Conservation (phyloP, 2,888 invertebrate genomes). For the Microctonus aethiopoides region DNA sequence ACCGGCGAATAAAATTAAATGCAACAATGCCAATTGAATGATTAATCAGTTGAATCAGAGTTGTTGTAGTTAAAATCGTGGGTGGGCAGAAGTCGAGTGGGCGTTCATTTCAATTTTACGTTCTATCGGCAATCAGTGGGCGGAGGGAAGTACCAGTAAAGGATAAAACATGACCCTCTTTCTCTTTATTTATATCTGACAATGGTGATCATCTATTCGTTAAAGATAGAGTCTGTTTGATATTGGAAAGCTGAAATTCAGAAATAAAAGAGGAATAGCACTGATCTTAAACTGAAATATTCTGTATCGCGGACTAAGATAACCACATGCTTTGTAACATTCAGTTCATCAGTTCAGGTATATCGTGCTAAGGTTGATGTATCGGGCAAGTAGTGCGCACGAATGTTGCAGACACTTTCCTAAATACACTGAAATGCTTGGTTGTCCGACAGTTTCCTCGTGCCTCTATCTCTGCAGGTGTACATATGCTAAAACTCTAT, state of each 20-base stretch:
- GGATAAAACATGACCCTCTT: constrained; percentile 34
- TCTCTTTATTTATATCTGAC: constrained; percentile 1
- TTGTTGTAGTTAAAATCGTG: constrained; percentile 24
- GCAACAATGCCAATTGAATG: constrained; percentile 20
- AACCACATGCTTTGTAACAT: constrained; percentile 60
- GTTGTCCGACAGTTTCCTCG: not conserved
- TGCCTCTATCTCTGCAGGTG: constrained; percentile 5
- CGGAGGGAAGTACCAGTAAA: constrained; percentile 25
- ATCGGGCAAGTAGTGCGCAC: constrained; percentile 56
- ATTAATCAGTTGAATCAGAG: constrained; percentile 22
- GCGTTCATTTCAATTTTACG: constrained; percentile 45
- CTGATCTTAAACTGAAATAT: constrained; percentile 36
- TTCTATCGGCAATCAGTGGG: constrained; percentile 42
- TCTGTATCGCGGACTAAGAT: constrained; percentile 58
- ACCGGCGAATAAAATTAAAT: constrained; percentile 18
- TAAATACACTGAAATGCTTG: not conserved
- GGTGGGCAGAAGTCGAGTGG: constrained; percentile 35
- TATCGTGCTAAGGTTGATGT: constrained; percentile 56
- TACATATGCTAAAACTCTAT: constrained; percentile 47
- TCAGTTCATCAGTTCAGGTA: constrained; percentile 55
- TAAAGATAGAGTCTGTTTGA: constrained; percentile 37
- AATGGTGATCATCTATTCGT: constrained; percentile 44
- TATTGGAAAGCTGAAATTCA: constrained; percentile 23
- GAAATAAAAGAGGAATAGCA: not conserved
- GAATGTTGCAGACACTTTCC: constrained; percentile 44